These are phyloP conservation scores for Dascillus cervinus DNA, from an alignment of 2,888 invertebrate species.

Conservation along the genomic window DNA sequence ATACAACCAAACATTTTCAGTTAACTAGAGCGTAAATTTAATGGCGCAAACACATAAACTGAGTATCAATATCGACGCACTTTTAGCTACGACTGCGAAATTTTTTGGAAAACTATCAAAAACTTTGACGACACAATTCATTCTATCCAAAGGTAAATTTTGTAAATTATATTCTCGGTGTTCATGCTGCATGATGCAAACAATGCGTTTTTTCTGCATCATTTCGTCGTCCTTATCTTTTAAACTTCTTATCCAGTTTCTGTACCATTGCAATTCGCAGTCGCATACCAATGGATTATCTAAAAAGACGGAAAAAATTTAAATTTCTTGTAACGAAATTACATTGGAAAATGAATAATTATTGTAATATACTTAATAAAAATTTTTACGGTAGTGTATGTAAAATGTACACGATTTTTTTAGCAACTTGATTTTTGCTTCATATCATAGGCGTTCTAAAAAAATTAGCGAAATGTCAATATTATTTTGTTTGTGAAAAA, in stretches of 20 bases:
- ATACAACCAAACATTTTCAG: not conserved
- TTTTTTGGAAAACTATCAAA: constrained; percentile 18
- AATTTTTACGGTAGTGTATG: too few species aligned
- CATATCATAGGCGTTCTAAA: too few species aligned
- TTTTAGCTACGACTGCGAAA: constrained; percentile 21
- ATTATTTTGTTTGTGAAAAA: too few species aligned
- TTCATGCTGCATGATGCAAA: constrained; percentile 73
- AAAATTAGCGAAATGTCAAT: too few species aligned
- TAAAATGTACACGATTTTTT: too few species aligned
- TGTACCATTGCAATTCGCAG: constrained; percentile 84
- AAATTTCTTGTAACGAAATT: too few species aligned
- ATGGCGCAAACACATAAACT: constrained; percentile 13
- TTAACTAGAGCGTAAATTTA: constrained; percentile 20
- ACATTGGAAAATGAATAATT: too few species aligned
- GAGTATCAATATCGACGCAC: constrained; percentile 11
- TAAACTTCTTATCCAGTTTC: constrained; percentile 68
- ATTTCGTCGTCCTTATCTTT: constrained; percentile 79
- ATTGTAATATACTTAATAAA: too few species aligned
- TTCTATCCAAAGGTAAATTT: constrained; percentile 71
- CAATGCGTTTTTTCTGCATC: constrained; percentile 79
- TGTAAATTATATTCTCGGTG: constrained; percentile 78
- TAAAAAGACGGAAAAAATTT: constrained; percentile 38
- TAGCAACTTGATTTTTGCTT: too few species aligned
- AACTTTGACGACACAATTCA: constrained; percentile 72
- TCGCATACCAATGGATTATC: constrained; percentile 85